Base-by-base conservation (phyloP, 2,888 invertebrate species). In the Quadroppia sp. region DNA sequence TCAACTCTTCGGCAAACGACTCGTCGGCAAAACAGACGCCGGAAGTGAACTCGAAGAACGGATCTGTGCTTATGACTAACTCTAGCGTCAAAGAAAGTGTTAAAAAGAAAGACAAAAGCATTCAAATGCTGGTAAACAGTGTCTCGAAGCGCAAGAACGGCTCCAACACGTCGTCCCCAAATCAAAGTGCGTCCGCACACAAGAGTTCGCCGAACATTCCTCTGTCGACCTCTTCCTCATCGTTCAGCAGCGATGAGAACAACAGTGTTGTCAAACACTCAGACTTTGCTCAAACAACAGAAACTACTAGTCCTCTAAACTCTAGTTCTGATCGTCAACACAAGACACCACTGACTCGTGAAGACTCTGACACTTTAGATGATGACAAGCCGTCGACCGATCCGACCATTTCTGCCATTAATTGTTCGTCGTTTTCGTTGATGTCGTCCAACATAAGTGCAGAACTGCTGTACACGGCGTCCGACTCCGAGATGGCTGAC, bases 401-500 rank as follows among this genome's bases (percentile, higher is more conserved):
- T 17, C n/a, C 67, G 20, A 67, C 42, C 23, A 11, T 40, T 13
- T n/a, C n/a, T n/a, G n/a, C n/a, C n/a, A n/a, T n/a, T n/a, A n/a
- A n/a, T n/a, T 23, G 40, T 42, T 67, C 67, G 30, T 32, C 61
- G 15, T 67, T 67, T 23, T 40, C 67, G 20, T 40, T 72, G 32
- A 56, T 45, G 6, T 23, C 11, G 25, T 40, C 36, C 15, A 72
- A 59, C 25, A 30, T 42, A 4, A 61, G 42, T 61, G 59, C 36
- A 32, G 71, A 71, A 17, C 61, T 40, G 17, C 30, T 59, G 6
- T 71, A 69, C 50, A 45, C 75, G 13, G 72, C 72, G 9, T 75
- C 75, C 15, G 75, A 75, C 42, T 72, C 75, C 15, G 75, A 75
- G 32, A 75, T 72, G 75, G 71, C 42, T 7, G 72, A 72, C 32